Percentiles rank a stretch among this genome's conserved stretches.
Conservation (phyloP, 2,113 vertebrate species). For the Gallinago undulata region DNA sequence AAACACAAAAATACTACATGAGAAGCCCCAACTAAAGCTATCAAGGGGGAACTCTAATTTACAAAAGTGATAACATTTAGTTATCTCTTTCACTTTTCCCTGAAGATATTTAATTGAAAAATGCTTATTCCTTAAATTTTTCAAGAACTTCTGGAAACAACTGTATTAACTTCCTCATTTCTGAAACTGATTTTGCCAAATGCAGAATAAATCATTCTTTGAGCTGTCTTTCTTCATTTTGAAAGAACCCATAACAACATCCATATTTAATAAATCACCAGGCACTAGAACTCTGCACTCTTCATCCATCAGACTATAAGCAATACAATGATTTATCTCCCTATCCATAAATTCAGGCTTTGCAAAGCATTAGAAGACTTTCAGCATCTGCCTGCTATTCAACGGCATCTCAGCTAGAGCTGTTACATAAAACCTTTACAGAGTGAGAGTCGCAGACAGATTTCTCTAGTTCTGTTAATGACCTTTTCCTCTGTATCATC, state of each 20-base stretch:
- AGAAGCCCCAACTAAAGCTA: background rate
- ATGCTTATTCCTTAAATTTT: background rate
- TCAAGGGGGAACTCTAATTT: background rate
- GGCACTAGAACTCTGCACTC: background rate
- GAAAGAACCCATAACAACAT: background rate
- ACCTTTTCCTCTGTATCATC: constrained; percentile 9
- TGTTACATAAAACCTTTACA: constrained; percentile 37
- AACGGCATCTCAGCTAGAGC: constrained; percentile 5
- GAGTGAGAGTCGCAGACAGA: constrained; percentile 21
- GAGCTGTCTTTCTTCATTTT: background rate
- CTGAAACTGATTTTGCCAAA: background rate
- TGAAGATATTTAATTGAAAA: background rate
- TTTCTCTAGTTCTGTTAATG: constrained; percentile 24
- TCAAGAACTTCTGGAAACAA: background rate
- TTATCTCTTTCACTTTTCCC: background rate
- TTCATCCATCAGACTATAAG: background rate
- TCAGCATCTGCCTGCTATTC: background rate
- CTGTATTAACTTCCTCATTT: background rate
- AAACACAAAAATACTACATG: background rate
- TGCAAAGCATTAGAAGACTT: constrained; percentile 37
- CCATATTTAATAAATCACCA: background rate
- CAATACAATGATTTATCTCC: background rate
- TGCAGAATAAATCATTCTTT: background rate
- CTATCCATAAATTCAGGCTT: constrained; percentile 24
- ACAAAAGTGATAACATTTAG: no score